Percentiles rank a stretch among this genome's conserved stretches.
Conservation (phyloP, 2,113 vertebrate genomes). For the Sterrhoptilus dennistouni region DNA sequence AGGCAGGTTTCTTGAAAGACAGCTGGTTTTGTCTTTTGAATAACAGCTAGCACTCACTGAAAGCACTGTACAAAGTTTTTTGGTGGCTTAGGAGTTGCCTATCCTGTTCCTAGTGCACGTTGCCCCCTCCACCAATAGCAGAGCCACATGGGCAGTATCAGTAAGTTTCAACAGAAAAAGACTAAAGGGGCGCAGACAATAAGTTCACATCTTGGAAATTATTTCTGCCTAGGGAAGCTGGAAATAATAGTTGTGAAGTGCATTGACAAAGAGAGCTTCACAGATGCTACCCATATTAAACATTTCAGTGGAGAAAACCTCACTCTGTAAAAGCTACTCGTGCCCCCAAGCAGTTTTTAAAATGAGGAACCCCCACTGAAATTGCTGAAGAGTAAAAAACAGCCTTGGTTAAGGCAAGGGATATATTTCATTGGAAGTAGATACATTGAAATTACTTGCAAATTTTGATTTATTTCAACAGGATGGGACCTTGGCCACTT, state of each 20-base stretch:
- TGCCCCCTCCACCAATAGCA: accelerated
- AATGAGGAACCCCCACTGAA: background rate
- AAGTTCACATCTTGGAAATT: background rate
- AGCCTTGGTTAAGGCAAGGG: background rate
- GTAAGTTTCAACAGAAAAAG: background rate
- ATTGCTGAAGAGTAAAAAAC: background rate
- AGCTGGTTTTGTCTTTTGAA: background rate
- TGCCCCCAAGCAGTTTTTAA: background rate
- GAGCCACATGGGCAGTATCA: accelerated
- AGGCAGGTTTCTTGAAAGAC: background rate
- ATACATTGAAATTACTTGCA: background rate
- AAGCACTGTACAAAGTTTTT: background rate
- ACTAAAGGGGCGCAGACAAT: background rate
- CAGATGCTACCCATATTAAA: background rate
- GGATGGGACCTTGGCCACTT: background rate
- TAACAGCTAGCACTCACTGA: background rate
- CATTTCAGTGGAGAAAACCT: background rate
- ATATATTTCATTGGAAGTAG: background rate
- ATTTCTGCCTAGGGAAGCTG: background rate
- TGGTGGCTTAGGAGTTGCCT: background rate
- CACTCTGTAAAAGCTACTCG: background rate
- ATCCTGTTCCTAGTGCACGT: background rate
- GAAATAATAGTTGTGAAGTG: background rate
- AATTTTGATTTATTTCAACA: background rate
- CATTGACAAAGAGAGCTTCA: background rate